Conservation (phyloP, 2,797 vertebrate genomes). For the Delichon dasypus region DNA sequence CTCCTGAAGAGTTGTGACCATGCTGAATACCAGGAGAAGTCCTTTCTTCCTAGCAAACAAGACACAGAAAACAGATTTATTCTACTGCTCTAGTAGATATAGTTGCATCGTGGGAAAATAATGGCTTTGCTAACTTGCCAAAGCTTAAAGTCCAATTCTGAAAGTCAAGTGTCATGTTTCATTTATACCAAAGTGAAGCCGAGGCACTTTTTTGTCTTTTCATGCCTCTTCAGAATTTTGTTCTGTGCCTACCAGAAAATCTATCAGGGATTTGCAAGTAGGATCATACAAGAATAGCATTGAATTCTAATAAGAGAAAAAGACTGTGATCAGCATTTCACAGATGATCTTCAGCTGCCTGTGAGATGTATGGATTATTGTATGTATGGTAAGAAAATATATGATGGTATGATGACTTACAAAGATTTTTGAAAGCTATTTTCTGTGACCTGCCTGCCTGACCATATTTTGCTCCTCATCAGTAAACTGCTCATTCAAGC, state of each 20-base stretch:
- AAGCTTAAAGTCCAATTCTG: background rate
- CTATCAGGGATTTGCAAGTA: background rate
- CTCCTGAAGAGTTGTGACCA: background rate
- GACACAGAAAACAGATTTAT: background rate
- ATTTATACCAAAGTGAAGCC: background rate
- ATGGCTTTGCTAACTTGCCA: background rate
- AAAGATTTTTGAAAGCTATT: background rate
- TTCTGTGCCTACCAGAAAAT: background rate
- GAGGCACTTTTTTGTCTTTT: background rate
- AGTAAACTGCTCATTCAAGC: slow-evolving; percentile 12
- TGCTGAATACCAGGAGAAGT: background rate
- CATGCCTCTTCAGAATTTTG: background rate
- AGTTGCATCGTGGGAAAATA: background rate
- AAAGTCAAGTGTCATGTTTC: background rate
- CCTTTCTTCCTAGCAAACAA: background rate
- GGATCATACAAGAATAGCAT: background rate
- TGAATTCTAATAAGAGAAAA: background rate
- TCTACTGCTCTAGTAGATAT: background rate
- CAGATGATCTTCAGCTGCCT: background rate
- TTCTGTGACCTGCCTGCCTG: background rate
- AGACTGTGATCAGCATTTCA: background rate
- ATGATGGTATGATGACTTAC: background rate
- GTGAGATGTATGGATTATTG: background rate
- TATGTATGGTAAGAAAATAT: background rate
- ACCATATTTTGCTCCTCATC: background rate